Base-by-base conservation (phyloP, 1,140 invertebrate species). In the Caenorhabditis inopinata region DNA sequence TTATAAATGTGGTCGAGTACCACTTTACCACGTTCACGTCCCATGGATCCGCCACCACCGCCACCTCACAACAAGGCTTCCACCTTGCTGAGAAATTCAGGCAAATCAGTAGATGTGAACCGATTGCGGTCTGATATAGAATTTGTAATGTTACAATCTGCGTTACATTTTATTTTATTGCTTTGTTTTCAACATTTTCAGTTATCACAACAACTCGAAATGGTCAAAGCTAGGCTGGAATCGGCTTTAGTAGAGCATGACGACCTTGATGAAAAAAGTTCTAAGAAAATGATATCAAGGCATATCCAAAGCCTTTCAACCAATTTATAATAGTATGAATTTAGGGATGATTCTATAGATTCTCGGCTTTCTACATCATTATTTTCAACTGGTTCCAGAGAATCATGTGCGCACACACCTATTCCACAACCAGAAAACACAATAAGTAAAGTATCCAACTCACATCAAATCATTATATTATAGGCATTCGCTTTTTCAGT, bases 361-460 rank as follows among this genome's bases (percentile, higher is more conserved):
- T 79, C 78, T 4, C 42, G 78, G 16, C 78, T 79, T n/a, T 79
- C 78, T 18, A 79, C 78, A 21, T 25, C 21, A 0, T 47, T 79
- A n/a, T 79, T 79, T 25, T 79, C 78, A 21, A 38, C 62, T 0
- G 76, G 49, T 11, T 74, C 62, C 3, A 6, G 7, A 25, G 27
- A 58, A 11, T 42, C 46, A 38, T 51, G 74, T 47, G 74, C 45
- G 14, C 25, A 29, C 32, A 74, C 78, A 1, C 78, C 78, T 14
- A 74, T 58, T 0, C 78, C 78, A 9, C 78, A 68, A 6, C 78
- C 78, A 18, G 58, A 68, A n/a, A 29, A 68, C 9, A 29, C 58
- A 38, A 38, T 68, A 1, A 25, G 58, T 68, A 38, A 35, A 21
- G 23, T 11, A 68, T 35, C 14, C 0, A 21, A 21, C 11, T 4